phyloP scores from a whole-genome alignment of 1,140 invertebrate species.

The Frieseomelitta varia region DNA sequence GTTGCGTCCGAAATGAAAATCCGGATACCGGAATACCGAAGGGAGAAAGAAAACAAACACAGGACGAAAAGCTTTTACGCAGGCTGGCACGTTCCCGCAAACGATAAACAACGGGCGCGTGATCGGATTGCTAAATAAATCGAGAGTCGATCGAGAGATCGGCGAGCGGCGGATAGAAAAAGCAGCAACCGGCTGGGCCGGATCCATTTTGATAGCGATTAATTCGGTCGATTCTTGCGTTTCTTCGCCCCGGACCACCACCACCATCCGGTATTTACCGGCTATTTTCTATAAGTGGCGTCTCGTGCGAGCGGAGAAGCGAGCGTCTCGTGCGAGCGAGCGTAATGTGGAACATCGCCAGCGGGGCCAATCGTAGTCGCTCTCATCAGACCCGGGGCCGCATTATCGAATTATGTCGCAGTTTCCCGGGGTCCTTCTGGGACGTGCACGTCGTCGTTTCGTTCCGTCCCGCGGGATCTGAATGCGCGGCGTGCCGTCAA shows the following conservation, averaged over 20 bases:
- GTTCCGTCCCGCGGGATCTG: constrained; percentile 25
- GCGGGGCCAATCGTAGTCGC: constrained; percentile 30
- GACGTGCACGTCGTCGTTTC: constrained; percentile 24
- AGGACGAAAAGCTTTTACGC: background rate
- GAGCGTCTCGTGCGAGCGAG: background rate
- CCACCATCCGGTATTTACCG: background rate
- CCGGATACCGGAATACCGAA: background rate
- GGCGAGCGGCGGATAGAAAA: background rate
- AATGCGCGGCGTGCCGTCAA: constrained; percentile 43
- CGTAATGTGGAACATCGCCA: constrained; percentile 38
- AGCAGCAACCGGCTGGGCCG: background rate
- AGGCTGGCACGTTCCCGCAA: background rate
- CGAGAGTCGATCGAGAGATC: background rate
- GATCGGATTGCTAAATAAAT: background rate
- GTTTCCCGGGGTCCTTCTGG: constrained; percentile 42
- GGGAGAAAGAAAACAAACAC: background rate
- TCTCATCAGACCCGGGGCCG: background rate
- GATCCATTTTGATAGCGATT: background rate
- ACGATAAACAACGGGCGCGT: background rate
- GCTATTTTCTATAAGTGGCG: constrained; percentile 7
- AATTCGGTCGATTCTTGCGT: constrained; percentile 6
- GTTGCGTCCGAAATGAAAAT: background rate
- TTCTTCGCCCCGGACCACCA: background rate
- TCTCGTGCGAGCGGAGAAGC: background rate
- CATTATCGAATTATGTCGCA: constrained; percentile 46